These are phyloP conservation scores for Acanthosepion pharaonis DNA, from an alignment of 2,888 invertebrate genomes.

Conservation along the genomic window DNA sequence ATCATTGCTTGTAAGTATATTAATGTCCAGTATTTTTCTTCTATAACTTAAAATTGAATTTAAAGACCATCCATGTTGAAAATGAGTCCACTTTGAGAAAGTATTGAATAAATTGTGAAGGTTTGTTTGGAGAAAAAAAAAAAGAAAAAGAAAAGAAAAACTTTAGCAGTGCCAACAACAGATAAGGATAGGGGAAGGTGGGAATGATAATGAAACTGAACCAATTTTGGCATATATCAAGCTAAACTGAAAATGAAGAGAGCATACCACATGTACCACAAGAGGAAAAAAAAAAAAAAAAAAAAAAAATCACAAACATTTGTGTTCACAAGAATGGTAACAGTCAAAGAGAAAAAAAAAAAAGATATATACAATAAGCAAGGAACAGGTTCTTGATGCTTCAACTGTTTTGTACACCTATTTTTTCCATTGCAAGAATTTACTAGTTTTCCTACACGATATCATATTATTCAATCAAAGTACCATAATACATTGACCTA, in stretches of 20 bases:
- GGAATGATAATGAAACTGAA: background rate
- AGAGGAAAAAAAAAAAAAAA: background rate
- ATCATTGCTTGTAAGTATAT: background rate
- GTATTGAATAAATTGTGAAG: background rate
- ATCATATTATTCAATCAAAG: background rate
- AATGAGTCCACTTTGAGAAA: background rate
- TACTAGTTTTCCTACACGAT: background rate
- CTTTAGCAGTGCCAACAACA: conserved; percentile 33
- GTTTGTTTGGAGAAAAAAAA: background rate
- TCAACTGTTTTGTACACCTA: background rate
- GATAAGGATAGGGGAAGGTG: background rate
- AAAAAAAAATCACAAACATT: background rate
- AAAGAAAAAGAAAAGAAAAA: background rate
- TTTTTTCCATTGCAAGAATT: background rate
- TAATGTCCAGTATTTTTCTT: background rate
- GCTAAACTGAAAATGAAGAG: conserved; percentile 33
- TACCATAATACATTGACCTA: too few relatives aligned
- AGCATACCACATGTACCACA: conserved; percentile 33
- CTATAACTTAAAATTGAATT: background rate
- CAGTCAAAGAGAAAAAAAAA: background rate
- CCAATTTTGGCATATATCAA: background rate
- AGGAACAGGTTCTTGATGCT: conserved; percentile 1
- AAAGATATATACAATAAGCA: background rate
- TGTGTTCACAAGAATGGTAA: background rate
- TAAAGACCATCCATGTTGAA: background rate